These are phyloP conservation scores for Morone saxatilis DNA, from an alignment of 2,113 vertebrate species.

Conservation along the genomic window DNA sequence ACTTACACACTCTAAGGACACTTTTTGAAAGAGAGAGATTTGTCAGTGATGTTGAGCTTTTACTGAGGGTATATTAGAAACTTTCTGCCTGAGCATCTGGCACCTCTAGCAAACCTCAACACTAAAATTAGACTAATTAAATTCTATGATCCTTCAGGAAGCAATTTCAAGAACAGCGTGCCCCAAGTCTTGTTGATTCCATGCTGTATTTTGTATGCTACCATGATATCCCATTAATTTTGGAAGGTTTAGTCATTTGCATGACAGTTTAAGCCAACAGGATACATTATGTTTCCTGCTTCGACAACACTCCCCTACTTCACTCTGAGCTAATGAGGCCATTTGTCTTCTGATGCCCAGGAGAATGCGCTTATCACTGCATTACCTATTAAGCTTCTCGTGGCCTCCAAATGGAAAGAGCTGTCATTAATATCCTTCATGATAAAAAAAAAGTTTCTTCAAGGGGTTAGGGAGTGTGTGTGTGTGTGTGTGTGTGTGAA, in stretches of 20 bases:
- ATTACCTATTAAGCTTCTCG: slow-evolving; percentile 63
- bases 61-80: not conserved
- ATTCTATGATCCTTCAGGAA: slow-evolving; percentile 27
- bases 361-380: slow-evolving; percentile 75
- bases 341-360: slow-evolving; percentile 75
- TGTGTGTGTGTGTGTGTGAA: not conserved
- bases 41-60: not conserved
- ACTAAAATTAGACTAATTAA: slow-evolving; percentile 47
- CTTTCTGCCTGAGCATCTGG: not conserved
- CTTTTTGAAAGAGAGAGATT: not conserved
- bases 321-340: slow-evolving; percentile 75
- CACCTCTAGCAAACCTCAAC: not conserved
- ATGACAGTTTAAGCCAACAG: slow-evolving; percentile 60
- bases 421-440: slow-evolving; percentile 74
- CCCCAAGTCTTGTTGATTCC: slow-evolving; percentile 28
- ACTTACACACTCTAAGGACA: not conserved
- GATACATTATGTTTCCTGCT: slow-evolving; percentile 74
- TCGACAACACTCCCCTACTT: slow-evolving; percentile 59
- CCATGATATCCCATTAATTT: slow-evolving; percentile 62
- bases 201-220: slow-evolving; percentile 48
- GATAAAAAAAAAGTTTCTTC: slow-evolving; percentile 27
- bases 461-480: not conserved
- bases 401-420: slow-evolving; percentile 54
- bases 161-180: slow-evolving; percentile 50
- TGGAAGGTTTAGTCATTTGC: slow-evolving; percentile 61